These are phyloP conservation scores for Pipistrellus pipistrellus DNA, from an alignment of 2,797 vertebrate species.

Conservation along the genomic window DNA sequence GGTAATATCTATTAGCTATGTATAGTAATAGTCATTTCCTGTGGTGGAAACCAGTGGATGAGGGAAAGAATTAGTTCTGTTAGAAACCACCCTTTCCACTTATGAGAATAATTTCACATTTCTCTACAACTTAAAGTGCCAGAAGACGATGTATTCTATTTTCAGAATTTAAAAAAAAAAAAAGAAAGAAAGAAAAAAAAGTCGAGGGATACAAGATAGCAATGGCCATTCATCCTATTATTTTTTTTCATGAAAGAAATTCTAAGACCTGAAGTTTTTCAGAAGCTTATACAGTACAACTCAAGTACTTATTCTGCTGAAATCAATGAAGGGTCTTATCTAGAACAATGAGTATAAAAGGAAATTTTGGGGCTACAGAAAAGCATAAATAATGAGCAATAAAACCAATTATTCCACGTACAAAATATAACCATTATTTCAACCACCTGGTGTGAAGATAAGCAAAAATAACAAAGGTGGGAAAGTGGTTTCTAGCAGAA, in stretches of 20 bases:
- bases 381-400: neutral
- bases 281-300: neutral
- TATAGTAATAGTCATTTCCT: neutral
- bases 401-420: neutral
- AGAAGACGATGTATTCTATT: conserved; percentile 46
- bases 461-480: no score
- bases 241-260: conserved; percentile 52
- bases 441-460: no score
- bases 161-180: conserved; percentile 53
- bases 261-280: conserved; percentile 23
- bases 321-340: neutral
- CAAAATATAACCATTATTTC: no score
- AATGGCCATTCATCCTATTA: neutral
- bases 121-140: neutral
- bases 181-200: neutral
- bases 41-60: neutral
- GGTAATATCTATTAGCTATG: neutral
- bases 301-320: neutral
- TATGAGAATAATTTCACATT: neutral
- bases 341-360: neutral
- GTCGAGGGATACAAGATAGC: neutral
- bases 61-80: neutral
- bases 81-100: no score
- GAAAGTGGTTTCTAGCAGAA: no score
- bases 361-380: neutral